Evolutionary conservation across 2,113 vertebrate species (phyloP), one percentile per base, ranked within the genome.

Genomic region (Cephalopholis sonnerati): DNA sequence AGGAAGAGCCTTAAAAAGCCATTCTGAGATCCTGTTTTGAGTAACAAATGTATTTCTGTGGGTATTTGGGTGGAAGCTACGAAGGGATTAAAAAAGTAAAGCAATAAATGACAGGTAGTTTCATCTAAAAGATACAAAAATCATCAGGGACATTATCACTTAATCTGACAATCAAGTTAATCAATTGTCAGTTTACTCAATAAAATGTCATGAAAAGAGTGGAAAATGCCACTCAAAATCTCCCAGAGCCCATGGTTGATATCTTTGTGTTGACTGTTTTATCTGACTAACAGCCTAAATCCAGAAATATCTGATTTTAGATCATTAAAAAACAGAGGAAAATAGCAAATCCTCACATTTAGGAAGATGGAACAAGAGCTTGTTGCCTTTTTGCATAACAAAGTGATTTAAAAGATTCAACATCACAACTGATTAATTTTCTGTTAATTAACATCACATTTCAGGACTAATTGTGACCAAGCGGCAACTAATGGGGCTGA

Each of bases 391-490:
- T 36, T 32, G 54, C 63, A n/a, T 22, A 1, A 50, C 15, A 50
- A 77, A 50, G n/a, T 5, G 2, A 51, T 22, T 44, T n/a, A n/a
- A n/a, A n/a, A n/a, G n/a, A n/a, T 48, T 61, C 27, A 39, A 15
- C 39, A 32, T 20, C 0, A 46, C 22, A 61, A 13, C 2, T 13
- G 29, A 11, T 9, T 70, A 0, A 8, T 58, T 50, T 62, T 63
- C 22, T 36, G 13, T 51, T 10, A 2, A 48, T 48, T 2, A 7
- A 27, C 39, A 16, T n/a, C n/a, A 22, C 51, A 0, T 70, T 71
- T 57, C n/a, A 57, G 16, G n/a, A 71, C 53, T 72, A 71, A 44
- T 7, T 44, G 41, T n/a, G n/a, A n/a, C n/a, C n/a, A n/a, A n/a
- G n/a, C n/a, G n/a, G n/a, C n/a, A n/a, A n/a, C n/a, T n/a, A n/a